phyloP scores from a whole-genome alignment of 2,797 vertebrate genomes.

The Poeciliopsis gracilis region DNA sequence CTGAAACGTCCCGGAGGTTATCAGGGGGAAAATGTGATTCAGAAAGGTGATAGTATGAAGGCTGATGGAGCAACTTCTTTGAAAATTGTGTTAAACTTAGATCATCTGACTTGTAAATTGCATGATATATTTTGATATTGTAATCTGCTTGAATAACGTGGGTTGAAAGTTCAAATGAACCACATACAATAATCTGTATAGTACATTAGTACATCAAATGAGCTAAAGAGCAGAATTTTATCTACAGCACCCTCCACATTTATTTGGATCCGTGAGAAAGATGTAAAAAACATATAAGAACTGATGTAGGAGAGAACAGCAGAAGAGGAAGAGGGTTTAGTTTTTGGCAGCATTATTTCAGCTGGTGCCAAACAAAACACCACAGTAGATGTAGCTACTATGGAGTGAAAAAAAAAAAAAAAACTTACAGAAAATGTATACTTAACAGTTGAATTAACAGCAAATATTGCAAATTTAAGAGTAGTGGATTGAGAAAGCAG shows the following conservation, averaged over 20 bases:
- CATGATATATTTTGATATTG: background rate
- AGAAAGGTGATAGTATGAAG: background rate
- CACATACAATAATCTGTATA: background rate
- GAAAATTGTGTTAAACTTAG: background rate
- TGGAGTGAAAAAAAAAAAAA: background rate
- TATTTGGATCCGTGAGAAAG: too few relatives aligned
- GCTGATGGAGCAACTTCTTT: background rate
- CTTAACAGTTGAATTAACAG: background rate
- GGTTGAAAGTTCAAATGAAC: background rate
- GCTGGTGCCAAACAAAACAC: background rate
- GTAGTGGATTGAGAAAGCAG: background rate
- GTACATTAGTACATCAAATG: too few relatives aligned
- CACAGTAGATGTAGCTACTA: background rate
- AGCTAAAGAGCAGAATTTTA: too few relatives aligned
- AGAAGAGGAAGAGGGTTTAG: background rate
- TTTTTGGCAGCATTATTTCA: background rate
- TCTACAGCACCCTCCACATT: too few relatives aligned
- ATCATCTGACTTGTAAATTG: background rate
- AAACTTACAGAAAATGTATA: background rate
- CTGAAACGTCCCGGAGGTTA: background rate
- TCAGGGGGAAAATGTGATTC: slow-evolving; percentile 24
- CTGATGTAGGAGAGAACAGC: background rate
- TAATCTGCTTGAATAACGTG: background rate
- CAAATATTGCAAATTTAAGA: background rate
- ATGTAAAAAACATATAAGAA: background rate